Conservation (phyloP, 2,797 vertebrate species). For the Darevskia nairensis region DNA sequence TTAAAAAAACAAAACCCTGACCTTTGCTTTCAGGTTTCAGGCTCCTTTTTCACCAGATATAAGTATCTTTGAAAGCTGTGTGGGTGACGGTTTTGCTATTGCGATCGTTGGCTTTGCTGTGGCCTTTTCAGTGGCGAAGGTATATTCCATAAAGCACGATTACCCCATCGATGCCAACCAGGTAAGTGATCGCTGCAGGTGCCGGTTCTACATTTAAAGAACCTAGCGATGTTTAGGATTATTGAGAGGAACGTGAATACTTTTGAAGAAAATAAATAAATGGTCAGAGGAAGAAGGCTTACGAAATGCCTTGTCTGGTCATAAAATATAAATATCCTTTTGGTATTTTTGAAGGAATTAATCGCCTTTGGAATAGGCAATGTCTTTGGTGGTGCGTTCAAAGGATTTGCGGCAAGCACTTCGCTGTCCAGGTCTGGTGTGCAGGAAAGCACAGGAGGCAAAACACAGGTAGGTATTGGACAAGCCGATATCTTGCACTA, state of each 20-base stretch:
- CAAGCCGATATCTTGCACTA: not conserved
- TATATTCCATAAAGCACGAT: slow-evolving; percentile 94
- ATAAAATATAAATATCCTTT: not conserved
- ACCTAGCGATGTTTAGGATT: too few relatives aligned
- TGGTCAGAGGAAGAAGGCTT: not conserved
- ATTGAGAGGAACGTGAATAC: too few relatives aligned
- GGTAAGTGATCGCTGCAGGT: slow-evolving; percentile 71
- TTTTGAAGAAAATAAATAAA: not conserved
- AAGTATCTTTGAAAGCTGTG: slow-evolving; percentile 78
- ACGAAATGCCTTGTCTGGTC: not conserved
- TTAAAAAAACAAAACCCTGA: not conserved
- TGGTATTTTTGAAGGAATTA: slow-evolving; percentile 81
- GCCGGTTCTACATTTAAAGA: not conserved
- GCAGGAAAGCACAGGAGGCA: slow-evolving; percentile 97
- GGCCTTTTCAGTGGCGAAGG: slow-evolving; percentile 92
- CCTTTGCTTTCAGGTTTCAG: slow-evolving; percentile 83
- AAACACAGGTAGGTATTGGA: slow-evolving; percentile 95
- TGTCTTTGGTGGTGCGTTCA: slow-evolving; percentile 89
- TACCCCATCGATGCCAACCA: slow-evolving; percentile 92
- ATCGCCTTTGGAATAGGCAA: slow-evolving; percentile 95
- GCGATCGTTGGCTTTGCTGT: slow-evolving; percentile 93
- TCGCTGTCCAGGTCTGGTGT: slow-evolving; percentile 93
- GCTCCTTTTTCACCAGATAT: slow-evolving; percentile 81
- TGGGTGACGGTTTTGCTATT: slow-evolving; percentile 87
- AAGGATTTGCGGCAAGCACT: slow-evolving; percentile 90